A percentile compares a stretch with the other conserved stretches of the same genome.
Evolutionary conservation across 2,113 vertebrate species (phyloP).

Genomic region (Corydoras maculifer): DNA sequence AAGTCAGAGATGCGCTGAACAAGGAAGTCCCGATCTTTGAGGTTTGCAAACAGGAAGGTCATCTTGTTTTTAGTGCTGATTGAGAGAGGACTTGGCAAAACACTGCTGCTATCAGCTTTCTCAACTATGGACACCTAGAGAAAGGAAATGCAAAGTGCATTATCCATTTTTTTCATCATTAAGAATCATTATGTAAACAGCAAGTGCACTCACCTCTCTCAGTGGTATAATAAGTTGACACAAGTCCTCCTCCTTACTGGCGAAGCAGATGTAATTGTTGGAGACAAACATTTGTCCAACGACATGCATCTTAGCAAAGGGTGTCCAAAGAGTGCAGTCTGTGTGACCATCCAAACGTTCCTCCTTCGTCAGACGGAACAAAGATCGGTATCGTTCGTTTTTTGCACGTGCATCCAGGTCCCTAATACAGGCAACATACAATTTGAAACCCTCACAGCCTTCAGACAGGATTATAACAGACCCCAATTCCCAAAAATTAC

Average conservation of each 20-base stretch:
- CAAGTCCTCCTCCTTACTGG: slow-evolving; percentile 84
- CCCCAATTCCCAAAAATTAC: too few relatives aligned
- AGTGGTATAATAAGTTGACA: slow-evolving; percentile 95
- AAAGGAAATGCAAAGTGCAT: slow-evolving; percentile 10
- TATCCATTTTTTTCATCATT: too few relatives aligned
- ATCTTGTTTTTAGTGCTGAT: slow-evolving; percentile 97
- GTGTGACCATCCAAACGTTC: slow-evolving; percentile 94
- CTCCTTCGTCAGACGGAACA: slow-evolving; percentile 83
- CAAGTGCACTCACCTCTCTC: slow-evolving; percentile 76
- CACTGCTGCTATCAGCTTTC: slow-evolving; percentile 91
- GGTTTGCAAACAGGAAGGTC: slow-evolving; percentile 95
- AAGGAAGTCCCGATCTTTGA: slow-evolving; percentile 91
- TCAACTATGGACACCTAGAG: slow-evolving; percentile 90
- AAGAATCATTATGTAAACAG: too few relatives aligned
- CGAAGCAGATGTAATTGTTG: slow-evolving; percentile 95
- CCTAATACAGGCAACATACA: slow-evolving; percentile 54
- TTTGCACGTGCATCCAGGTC: slow-evolving; percentile 91
- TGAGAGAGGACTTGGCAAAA: slow-evolving; percentile 90
- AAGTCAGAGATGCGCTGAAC: slow-evolving; percentile 96
- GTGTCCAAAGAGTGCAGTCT: slow-evolving; percentile 91
- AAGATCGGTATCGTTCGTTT: slow-evolving; percentile 85
- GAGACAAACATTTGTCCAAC: slow-evolving; percentile 95
- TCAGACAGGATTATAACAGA: background rate
- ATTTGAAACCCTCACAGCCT: background rate
- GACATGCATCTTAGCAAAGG: slow-evolving; percentile 91